Evolutionary conservation across 2,113 vertebrate species (phyloP).

Genomic region (Casuarius casuarius): DNA sequence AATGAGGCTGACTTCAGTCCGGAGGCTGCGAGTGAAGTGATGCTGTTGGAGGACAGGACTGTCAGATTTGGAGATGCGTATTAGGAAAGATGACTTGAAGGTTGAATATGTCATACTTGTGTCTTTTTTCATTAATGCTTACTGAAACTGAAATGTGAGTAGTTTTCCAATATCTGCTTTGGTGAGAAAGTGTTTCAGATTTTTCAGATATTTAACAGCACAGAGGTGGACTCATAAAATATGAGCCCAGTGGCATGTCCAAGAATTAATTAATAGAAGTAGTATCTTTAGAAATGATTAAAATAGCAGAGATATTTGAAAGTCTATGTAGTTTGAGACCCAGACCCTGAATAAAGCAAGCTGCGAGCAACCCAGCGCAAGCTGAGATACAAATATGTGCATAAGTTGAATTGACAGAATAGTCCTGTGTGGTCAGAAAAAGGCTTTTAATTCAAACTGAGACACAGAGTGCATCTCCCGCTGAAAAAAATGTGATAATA

Average conservation of each 20-base stretch:
- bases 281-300: background rate
- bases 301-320: background rate
- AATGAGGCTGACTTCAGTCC: background rate
- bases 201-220: background rate
- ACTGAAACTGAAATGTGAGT: background rate
- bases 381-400: background rate
- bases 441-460: background rate
- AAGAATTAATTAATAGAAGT: background rate
- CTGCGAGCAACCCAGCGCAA: background rate
- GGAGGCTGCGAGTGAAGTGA: background rate
- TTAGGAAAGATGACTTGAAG: background rate
- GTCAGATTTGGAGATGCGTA: background rate
- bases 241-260: background rate
- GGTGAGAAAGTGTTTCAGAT: background rate
- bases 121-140: background rate
- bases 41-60: background rate
- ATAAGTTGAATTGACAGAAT: background rate
- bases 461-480: background rate
- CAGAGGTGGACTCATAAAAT: background rate
- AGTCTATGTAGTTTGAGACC: background rate
- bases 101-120: background rate
- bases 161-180: background rate
- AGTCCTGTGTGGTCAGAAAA: background rate
- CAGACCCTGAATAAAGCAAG: background rate
- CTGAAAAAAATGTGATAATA: background rate